Evolutionary conservation across 2,888 invertebrate species (phyloP), one percentile per base, ranked within the genome.

Genomic region (Halictus ligatus): DNA sequence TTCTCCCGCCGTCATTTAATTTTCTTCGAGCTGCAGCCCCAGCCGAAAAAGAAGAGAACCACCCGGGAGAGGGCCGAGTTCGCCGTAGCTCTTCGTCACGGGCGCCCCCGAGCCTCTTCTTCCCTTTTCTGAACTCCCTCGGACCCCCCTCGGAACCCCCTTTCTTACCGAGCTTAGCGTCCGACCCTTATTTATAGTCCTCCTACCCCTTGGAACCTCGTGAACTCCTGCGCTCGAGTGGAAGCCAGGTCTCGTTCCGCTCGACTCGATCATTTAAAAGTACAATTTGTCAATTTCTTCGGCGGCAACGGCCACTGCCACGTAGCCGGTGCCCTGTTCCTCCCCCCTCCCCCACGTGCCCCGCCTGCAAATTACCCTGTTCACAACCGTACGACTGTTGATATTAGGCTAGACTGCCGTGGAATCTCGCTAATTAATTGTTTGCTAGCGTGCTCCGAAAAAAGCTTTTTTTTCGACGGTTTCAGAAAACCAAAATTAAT

Each of bases 251-350:
- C 73, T 75, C 77, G 83, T 84, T 79, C 83, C 78, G 72, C 79
- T 79, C 74, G 75, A 54, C 82, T 88, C 83, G 82, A 91, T 88
- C 90, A 87, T 92, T 91, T 91, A 87, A 89, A 91, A 91, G 90
- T 90, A 90, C 90, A 91, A 92, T 92, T 92, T 91, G 90, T 91
- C 91, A 91, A 92, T 91, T 91, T 88, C 84, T 89, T 91, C 83
- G 75, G 79, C 79, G 73, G 72, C 76, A 78, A 82, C 74, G 84
- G 75, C 81, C 69, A 83, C 64, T 85, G 89, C 84, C 87, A 85
- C 81, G 75, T 88, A 89, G 81, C 81, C 83, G 76, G 73, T 50
- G 78, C 78, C 18, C 75, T 58, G 15, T 72, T 80, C 75, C 35
- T 15, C 1, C 18, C 73, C 67, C 25, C 15, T 0, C 10, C 8